Evolutionary conservation across 2,888 invertebrate species (phyloP), one percentile per base, ranked within the genome.

Genomic region (Chrysolina haemoptera): DNA sequence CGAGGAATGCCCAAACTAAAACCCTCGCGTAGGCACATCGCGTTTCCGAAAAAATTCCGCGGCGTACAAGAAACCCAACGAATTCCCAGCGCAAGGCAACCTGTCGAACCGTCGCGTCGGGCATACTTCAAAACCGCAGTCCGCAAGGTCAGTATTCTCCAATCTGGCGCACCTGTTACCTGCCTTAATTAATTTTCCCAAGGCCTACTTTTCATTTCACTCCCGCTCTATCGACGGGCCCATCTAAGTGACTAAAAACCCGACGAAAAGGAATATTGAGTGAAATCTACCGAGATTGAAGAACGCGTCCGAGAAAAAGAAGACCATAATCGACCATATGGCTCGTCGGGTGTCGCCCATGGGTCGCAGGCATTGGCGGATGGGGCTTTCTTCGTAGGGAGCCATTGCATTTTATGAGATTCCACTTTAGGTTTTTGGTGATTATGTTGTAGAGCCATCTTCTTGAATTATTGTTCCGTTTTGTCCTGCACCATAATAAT

Each of bases 131-230:
- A 59, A 59, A 35, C 59, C 35, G n/a, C 59, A 35, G n/a, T n/a
- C 59, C 46, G 14, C 74, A 74, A 72, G 75, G 72, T 75, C 75
- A 70, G 55, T 72, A 71, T 62, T 75, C 71, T 75, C 71, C 62
- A 68, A 73, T 73, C 72, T 22, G 68, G 48, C 71, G 53, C 75
- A 75, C 75, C 75, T 75, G 75, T 75, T 72, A 68, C 71, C 41
- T 27, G 70, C 46, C 10, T 70, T 70, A 70, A 70, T 74, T 70
- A 74, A 70, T 74, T 70, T 74, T 74, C 63, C 66, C 62, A 50
- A 68, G 53, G 62, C 59, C 68, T 22, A 70, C 73, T 73, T 62
- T 73, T 73, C 63, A 66, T 70, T 74, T 74, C 70, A 55, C 16
- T 70, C 59, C 59, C n/a, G 16, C 59, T 35, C n/a, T 59, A 59